Evolutionary conservation across 1,140 invertebrate species (phyloP).

Genomic region (Zaprionus ghesquierei): DNA sequence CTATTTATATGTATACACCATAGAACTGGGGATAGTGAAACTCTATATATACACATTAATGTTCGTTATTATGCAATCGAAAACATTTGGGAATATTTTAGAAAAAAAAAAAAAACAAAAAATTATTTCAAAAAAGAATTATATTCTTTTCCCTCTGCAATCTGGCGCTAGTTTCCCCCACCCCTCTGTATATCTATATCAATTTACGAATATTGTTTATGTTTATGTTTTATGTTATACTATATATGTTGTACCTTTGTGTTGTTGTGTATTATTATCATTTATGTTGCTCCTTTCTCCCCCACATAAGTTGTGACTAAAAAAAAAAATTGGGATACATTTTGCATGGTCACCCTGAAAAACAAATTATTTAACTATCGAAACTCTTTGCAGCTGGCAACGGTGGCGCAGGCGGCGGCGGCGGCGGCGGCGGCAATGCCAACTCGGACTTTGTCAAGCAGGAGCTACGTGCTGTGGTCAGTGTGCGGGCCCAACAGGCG

Average conservation of each 20-base stretch:
- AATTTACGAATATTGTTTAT: neutral
- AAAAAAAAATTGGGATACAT: constrained; percentile 12
- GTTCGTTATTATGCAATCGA: neutral
- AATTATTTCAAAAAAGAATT: neutral
- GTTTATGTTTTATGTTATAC: neutral
- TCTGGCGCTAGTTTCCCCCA: neutral
- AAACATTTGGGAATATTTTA: neutral
- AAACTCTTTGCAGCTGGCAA: constrained; percentile 63
- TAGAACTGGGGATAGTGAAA: neutral
- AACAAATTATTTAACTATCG: neutral
- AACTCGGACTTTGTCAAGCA: constrained; percentile 92
- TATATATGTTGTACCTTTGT: constrained; percentile 16
- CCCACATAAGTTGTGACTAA: constrained; percentile 60
- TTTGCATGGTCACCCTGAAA: neutral
- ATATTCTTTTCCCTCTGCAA: neutral
- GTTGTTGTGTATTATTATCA: constrained; percentile 39
- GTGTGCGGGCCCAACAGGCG: constrained; percentile 88
- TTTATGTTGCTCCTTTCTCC: constrained; percentile 33
- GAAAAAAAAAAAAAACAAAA: neutral
- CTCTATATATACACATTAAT: neutral
- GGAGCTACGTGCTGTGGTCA: constrained; percentile 93
- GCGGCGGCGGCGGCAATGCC: constrained; percentile 60
- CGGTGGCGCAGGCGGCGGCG: constrained; percentile 15
- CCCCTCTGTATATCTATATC: neutral
- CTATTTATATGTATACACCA: neutral